Base-by-base conservation (phyloP, 1,140 invertebrate species). In the Drosophila oshimai region DNA sequence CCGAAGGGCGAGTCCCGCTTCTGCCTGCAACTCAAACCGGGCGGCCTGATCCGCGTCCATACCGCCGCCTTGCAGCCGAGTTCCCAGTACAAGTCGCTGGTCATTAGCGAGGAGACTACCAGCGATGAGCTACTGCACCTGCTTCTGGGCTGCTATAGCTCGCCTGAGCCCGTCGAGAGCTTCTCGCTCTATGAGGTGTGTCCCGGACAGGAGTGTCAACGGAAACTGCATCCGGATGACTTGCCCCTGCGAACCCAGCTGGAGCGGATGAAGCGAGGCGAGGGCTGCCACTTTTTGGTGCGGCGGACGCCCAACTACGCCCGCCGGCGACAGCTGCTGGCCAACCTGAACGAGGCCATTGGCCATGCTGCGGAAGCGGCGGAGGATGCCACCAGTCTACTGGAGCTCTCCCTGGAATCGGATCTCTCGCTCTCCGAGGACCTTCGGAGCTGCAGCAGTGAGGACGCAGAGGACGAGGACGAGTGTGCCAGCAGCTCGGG, bases 1-100 rank as follows among this genome's bases (percentile, higher is more conserved):
- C 97, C 97, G 1, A 95, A 95, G 90, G 97, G 97, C 67, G 96
- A 98, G 91, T 97, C 96, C 24, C 96, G 96, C 90, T 98, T 98
- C 91, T 96, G 95, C 33, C 92, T 98, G 33, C 95, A 97, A 91
- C 95, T 96, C 74, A 93, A 95, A 71, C 94, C 95, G 20, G 97
- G 97, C 22, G 96, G 96, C 6, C 92, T 98, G 39, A 95, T 98
- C 50, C 97, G 97, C 92, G 95, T 98, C 12, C 96, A 97, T 92
- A 97, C 98, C 81, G 96, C 96, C 31, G 96, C 96, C 29, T 92
- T 98, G 44, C 97, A 97, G 94, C 95, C 95, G 37, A 96, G 95
- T 92, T 98, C 97, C 0, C 96, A 97, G 91, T 98, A 98, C 93
- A 98, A 98, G 91, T 97, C 96, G 77, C 92, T 98, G 54, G 93